A percentile compares a stretch with the other conserved stretches of the same genome.
phyloP scores from a whole-genome alignment of 2,888 invertebrate genomes.

The Noctua fimbriata region DNA sequence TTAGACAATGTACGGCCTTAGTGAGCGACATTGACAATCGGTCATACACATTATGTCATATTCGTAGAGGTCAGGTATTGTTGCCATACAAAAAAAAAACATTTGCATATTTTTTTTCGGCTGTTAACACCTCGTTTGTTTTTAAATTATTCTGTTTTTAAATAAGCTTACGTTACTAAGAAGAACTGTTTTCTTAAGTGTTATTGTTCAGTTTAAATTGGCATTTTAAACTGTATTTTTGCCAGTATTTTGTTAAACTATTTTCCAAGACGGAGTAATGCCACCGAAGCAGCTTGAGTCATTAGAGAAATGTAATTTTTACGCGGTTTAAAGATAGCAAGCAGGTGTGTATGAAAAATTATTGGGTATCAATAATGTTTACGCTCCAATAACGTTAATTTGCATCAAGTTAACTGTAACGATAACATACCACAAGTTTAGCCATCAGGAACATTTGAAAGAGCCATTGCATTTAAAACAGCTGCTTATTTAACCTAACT shows the following conservation, averaged over 20 bases:
- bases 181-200: neutral
- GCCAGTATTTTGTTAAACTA: neutral
- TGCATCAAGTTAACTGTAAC: slow-evolving; percentile 12
- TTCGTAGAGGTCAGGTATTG: slow-evolving; percentile 50
- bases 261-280: neutral
- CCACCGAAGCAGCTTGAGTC: neutral
- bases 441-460: neutral
- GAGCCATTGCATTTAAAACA: neutral
- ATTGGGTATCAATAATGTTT: slow-evolving; percentile 21
- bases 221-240: no score
- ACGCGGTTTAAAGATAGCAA: no score
- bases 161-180: neutral
- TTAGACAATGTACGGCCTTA: slow-evolving; percentile 64
- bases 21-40: slow-evolving; percentile 67
- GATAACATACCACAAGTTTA: slow-evolving; percentile 22
- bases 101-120: slow-evolving; percentile 41
- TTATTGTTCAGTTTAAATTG: neutral
- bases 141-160: slow-evolving; percentile 6
- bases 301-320: neutral
- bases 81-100: slow-evolving; percentile 46
- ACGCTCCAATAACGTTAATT: slow-evolving; percentile 24
- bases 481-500: neutral
- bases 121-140: slow-evolving; percentile 49
- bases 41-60: slow-evolving; percentile 65
- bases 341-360: neutral